Conservation (phyloP, 2,888 invertebrate species). For the Falcaria lacertinaria region DNA sequence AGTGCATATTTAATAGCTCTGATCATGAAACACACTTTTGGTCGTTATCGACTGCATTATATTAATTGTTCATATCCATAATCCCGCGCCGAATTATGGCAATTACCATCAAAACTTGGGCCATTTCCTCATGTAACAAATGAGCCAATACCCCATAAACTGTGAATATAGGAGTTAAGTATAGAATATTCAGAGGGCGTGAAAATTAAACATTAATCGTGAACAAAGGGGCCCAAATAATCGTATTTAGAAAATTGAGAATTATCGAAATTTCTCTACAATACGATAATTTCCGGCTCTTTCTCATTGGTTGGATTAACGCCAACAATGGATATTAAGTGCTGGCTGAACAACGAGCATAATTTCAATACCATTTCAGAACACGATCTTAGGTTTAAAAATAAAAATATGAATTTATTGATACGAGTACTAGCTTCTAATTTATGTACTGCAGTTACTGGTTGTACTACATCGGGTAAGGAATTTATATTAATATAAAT, state of each 20-base stretch:
- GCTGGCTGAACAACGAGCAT: constrained; percentile 31
- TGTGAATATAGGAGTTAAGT: constrained; percentile 25
- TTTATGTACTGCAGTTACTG: constrained; percentile 2
- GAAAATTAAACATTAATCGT: constrained; percentile 19
- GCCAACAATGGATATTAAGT: constrained; percentile 41
- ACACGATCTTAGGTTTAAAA: constrained; percentile 9
- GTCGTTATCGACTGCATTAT: constrained; percentile 8
- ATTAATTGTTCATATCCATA: constrained; percentile 12
- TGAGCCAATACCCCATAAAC: constrained; percentile 34
- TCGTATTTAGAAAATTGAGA: constrained; percentile 31
- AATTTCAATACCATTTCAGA: constrained; percentile 29
- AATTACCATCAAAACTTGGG: constrained; percentile 46
- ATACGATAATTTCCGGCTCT: constrained; percentile 23
- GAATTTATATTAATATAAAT: too few relatives aligned
- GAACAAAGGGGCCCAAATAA: constrained; percentile 17
- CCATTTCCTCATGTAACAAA: constrained; percentile 32
- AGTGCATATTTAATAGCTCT: too few relatives aligned
- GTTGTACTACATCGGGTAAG: too few relatives aligned
- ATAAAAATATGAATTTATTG: background rate
- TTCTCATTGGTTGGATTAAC: constrained; percentile 33
- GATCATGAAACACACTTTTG: too few relatives aligned
- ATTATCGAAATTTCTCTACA: constrained; percentile 25
- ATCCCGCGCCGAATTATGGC: constrained; percentile 28
- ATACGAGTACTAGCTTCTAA: background rate
- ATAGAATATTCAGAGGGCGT: constrained; percentile 20